A percentile compares a stretch with the other conserved stretches of the same genome.
Evolutionary conservation across 2,797 vertebrate genomes (phyloP).

Genomic region (Otolemur crassicaudatus): DNA sequence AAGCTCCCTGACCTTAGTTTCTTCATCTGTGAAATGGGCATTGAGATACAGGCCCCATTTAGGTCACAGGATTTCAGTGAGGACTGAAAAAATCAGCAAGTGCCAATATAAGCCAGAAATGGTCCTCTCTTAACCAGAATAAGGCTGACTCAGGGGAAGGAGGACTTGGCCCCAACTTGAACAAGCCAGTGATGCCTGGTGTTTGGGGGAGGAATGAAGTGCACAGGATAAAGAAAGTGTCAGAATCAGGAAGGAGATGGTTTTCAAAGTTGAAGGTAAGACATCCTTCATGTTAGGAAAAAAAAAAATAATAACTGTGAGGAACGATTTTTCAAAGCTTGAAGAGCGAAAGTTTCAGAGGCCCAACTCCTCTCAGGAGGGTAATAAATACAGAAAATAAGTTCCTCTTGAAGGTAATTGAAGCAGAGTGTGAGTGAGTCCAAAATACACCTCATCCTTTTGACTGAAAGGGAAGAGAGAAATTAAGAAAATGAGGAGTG

Average conservation of each 20-base stretch:
- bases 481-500: not conserved
- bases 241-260: not conserved
- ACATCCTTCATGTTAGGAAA: not conserved
- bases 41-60: not conserved
- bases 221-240: not conserved
- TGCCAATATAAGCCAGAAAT: conserved; percentile 18
- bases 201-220: not conserved
- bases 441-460: not conserved
- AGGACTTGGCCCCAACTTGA: not conserved
- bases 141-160: not conserved
- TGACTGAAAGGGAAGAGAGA: conserved; percentile 21
- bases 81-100: conserved; percentile 8
- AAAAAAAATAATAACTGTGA: conserved; percentile 40
- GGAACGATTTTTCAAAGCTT: conserved; percentile 17
- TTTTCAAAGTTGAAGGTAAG: conserved; percentile 21
- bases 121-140: not conserved
- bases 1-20: not conserved
- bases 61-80: not conserved
- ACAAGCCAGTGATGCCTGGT: not conserved
- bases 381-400: conserved; percentile 29
- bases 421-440: conserved; percentile 24
- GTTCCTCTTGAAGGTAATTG: conserved; percentile 4
- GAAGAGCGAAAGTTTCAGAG: conserved; percentile 36
- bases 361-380: not conserved
- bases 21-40: conserved; percentile 13